These are phyloP conservation scores for Petaurus breviceps DNA, from an alignment of 2,113 vertebrate species.

Conservation along the genomic window DNA sequence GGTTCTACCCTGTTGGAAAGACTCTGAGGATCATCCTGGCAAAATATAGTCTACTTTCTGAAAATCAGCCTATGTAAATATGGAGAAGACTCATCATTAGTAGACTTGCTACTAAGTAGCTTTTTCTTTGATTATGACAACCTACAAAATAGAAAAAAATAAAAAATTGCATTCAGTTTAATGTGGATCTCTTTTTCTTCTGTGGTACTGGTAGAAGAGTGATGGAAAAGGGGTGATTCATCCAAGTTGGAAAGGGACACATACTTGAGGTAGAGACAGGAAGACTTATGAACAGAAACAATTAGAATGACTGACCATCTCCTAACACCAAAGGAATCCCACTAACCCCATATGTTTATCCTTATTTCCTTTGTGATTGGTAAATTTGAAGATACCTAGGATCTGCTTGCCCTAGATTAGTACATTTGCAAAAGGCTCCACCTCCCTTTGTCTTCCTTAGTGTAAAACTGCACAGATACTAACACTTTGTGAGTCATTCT, in stretches of 20 bases:
- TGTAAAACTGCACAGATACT: background rate
- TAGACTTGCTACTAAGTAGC: background rate
- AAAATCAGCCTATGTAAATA: background rate
- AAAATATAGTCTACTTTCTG: background rate
- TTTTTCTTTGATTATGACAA: background rate
- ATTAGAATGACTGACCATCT: background rate
- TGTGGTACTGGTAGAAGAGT: background rate
- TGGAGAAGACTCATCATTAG: background rate
- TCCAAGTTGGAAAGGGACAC: background rate
- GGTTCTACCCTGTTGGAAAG: background rate
- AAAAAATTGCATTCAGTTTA: background rate
- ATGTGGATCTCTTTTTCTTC: background rate
- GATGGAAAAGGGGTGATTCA: background rate
- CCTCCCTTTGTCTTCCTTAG: background rate
- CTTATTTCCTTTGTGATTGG: background rate
- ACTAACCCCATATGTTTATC: background rate
- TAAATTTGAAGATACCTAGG: background rate
- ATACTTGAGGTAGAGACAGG: background rate
- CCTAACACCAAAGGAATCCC: background rate
- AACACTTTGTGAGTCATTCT: background rate
- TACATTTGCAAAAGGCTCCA: background rate
- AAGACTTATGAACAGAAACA: background rate
- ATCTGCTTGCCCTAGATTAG: background rate
- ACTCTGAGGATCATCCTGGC: background rate
- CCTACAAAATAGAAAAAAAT: background rate